These are phyloP conservation scores for Gerris lacustris DNA, from an alignment of 2,888 invertebrate genomes.

Conservation along the genomic window DNA sequence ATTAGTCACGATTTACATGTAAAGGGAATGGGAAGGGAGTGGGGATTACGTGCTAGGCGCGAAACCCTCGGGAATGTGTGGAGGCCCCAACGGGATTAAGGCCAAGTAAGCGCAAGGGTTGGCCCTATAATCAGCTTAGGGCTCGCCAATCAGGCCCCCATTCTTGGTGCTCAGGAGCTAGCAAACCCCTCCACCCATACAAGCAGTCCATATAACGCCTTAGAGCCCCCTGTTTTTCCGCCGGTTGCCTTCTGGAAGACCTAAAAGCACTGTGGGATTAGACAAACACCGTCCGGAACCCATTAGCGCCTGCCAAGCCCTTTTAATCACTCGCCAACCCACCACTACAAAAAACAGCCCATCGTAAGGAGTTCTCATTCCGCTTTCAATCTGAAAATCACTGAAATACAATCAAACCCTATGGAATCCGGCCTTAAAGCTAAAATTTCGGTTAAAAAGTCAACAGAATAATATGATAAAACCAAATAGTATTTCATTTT, in stretches of 20 bases:
- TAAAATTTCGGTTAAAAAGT: no score
- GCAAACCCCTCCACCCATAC: background rate
- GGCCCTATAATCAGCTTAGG: conserved; percentile 5
- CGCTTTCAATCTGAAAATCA: no score
- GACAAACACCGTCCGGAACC: background rate
- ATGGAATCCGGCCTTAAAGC: no score
- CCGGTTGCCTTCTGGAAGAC: background rate
- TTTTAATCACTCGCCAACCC: background rate
- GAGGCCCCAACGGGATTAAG: background rate
- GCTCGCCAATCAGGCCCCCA: background rate
- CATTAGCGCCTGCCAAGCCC: background rate
- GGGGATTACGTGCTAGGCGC: background rate
- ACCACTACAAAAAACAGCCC: no score
- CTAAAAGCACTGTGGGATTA: background rate
- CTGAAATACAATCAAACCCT: no score
- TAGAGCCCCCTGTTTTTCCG: background rate
- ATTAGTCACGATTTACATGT: background rate
- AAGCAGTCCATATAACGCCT: background rate
- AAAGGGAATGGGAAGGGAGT: background rate
- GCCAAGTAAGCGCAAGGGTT: conserved; percentile 1
- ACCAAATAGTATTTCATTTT: no score
- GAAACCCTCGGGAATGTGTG: background rate
- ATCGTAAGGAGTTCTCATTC: no score
- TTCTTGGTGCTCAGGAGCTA: background rate
- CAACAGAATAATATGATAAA: no score